A percentile compares a stretch with the other conserved stretches of the same genome.
Evolutionary conservation across 2,113 vertebrate species (phyloP).

Genomic region (Eolophus roseicapilla): DNA sequence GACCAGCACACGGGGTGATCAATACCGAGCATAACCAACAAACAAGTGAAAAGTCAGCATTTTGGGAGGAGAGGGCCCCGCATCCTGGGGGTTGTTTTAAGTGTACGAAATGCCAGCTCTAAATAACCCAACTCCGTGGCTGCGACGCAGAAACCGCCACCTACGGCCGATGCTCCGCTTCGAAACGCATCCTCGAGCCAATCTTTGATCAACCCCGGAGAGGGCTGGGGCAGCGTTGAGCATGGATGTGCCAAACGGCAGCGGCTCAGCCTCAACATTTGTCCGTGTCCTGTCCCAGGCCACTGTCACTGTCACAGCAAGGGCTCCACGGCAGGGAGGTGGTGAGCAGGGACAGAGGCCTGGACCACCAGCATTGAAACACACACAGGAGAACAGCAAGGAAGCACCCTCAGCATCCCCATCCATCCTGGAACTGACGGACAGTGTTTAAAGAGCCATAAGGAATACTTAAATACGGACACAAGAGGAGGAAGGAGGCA

Average conservation of each 20-base stretch:
- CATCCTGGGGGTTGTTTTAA: not conserved
- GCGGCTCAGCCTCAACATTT: not conserved
- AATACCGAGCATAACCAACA: not conserved
- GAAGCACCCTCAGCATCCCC: not conserved
- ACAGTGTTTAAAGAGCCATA: not conserved
- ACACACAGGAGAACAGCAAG: not conserved
- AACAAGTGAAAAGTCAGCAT: constrained; percentile 27
- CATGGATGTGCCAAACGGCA: constrained; percentile 18
- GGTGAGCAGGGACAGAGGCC: not conserved
- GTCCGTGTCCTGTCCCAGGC: not conserved
- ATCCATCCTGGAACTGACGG: not conserved
- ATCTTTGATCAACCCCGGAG: constrained; percentile 75
- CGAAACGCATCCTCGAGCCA: constrained; percentile 76
- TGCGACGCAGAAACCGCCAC: constrained; percentile 76
- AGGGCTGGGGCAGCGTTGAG: constrained; percentile 61
- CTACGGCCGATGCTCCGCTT: constrained; percentile 75
- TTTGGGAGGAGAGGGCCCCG: not conserved
- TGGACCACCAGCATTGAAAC: not conserved
- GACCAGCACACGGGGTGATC: fast-evolving
- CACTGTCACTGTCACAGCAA: not conserved
- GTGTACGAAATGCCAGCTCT: constrained; percentile 17
- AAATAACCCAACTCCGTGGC: constrained; percentile 52
- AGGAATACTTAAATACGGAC: too few species aligned
- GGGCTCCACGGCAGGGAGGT: not conserved
- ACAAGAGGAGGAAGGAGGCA: not conserved